A percentile compares a stretch with the other conserved stretches of the same genome.
Conservation (phyloP, 2,797 vertebrate genomes). For the Sphenodon punctatus region DNA sequence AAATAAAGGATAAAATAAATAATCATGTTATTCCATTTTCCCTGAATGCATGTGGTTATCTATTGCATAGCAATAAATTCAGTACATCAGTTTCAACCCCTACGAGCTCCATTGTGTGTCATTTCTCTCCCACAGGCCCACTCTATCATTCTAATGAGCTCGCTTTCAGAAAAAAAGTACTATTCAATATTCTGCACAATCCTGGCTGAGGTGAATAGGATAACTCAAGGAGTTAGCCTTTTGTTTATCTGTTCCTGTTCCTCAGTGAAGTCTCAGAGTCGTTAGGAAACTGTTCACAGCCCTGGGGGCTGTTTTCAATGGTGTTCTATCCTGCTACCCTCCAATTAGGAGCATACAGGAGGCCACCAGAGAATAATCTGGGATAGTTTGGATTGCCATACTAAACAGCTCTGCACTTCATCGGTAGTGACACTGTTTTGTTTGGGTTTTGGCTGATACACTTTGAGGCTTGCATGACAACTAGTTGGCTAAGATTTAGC, state of each 20-base stretch:
- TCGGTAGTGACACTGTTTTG: background rate
- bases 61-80: background rate
- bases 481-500: background rate
- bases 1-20: background rate
- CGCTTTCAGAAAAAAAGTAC: background rate
- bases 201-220: background rate
- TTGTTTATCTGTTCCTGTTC: background rate
- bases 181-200: background rate
- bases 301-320: background rate
- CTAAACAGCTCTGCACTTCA: background rate
- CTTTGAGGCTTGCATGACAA: background rate
- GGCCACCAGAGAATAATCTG: background rate
- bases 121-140: background rate
- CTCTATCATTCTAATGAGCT: background rate
- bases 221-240: background rate
- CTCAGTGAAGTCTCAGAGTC: background rate
- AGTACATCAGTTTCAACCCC: background rate
- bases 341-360: background rate
- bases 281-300: background rate
- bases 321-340: background rate
- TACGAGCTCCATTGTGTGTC: background rate
- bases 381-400: background rate
- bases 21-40: background rate
- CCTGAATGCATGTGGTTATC: background rate
- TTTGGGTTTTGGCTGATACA: background rate